Percentiles rank a stretch among this genome's conserved stretches.
phyloP scores from a whole-genome alignment of 2,888 invertebrate species.

The Epistrophella euchroma region DNA sequence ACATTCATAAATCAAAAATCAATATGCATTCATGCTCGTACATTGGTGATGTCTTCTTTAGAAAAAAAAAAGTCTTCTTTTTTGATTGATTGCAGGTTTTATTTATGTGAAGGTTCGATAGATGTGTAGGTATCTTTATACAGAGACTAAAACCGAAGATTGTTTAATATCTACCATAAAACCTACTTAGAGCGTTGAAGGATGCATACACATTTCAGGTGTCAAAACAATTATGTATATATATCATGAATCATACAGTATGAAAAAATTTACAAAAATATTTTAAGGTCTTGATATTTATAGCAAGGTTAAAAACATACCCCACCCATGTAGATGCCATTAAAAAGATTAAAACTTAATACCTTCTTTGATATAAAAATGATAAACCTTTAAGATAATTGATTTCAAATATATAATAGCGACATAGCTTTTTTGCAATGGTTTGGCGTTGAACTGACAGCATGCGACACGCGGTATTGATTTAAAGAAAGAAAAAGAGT shows the following conservation, averaged over 20 bases:
- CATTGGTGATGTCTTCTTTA: constrained; percentile 19
- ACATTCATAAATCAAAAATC: constrained; percentile 41
- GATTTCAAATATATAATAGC: neutral
- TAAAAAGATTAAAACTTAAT: constrained; percentile 5
- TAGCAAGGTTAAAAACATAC: neutral
- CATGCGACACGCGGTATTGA: neutral
- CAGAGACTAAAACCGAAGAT: constrained; percentile 7
- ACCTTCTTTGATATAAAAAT: neutral
- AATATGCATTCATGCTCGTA: constrained; percentile 15
- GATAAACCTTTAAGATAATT: neutral
- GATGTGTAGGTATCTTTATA: neutral
- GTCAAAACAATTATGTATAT: constrained; percentile 1
- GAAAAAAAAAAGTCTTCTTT: neutral
- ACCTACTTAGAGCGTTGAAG: neutral
- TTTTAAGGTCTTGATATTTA: neutral
- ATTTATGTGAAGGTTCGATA: neutral
- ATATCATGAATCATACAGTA: neutral
- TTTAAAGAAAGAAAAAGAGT: neutral
- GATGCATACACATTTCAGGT: neutral
- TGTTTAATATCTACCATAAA: constrained; percentile 11
- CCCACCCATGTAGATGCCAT: neutral
- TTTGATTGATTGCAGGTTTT: constrained; percentile 24
- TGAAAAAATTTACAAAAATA: neutral
- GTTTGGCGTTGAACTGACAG: neutral
- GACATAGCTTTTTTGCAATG: neutral